Percentiles rank a stretch among this genome's conserved stretches.
phyloP scores from a whole-genome alignment of 2,888 invertebrate genomes.

The Calliphora vomitoria region DNA sequence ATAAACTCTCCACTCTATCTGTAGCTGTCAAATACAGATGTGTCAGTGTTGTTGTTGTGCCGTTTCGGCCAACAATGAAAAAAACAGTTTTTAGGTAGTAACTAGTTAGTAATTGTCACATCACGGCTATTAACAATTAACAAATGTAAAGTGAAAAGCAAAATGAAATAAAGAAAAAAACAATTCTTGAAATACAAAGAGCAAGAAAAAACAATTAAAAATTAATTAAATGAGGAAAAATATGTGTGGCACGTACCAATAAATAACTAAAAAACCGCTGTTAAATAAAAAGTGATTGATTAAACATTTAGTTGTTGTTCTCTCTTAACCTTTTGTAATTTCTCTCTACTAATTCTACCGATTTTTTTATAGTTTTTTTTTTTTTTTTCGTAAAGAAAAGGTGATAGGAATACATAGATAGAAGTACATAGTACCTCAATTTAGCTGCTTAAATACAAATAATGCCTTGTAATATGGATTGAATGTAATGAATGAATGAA shows the following conservation, averaged over 20 bases:
- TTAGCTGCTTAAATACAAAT: neutral
- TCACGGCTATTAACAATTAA: slow-evolving; percentile 49
- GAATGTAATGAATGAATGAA: slow-evolving; percentile 6
- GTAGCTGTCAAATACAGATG: slow-evolving; percentile 66
- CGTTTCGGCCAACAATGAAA: slow-evolving; percentile 63
- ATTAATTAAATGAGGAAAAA: slow-evolving; percentile 12
- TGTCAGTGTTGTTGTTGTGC: slow-evolving; percentile 56
- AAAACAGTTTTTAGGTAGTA: slow-evolving; percentile 52
- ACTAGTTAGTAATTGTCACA: slow-evolving; percentile 63
- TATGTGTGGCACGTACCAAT: slow-evolving; percentile 53
- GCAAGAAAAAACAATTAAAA: neutral
- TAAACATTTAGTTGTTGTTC: slow-evolving; percentile 11
- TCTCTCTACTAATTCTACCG: slow-evolving; percentile 10
- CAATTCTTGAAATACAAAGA: neutral
- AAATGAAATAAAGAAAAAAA: slow-evolving; percentile 37
- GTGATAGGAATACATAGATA: neutral
- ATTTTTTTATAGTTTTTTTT: neutral
- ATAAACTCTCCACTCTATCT: slow-evolving; percentile 51
- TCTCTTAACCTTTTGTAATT: slow-evolving; percentile 11
- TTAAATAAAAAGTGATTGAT: slow-evolving; percentile 44
- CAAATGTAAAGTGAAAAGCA: slow-evolving; percentile 27
- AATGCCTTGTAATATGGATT: neutral
- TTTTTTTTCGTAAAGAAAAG: neutral
- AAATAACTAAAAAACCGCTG: slow-evolving; percentile 16
- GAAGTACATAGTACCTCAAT: neutral